A percentile compares a stretch with the other conserved stretches of the same genome.
Conservation (phyloP, 2,113 vertebrate species). For the Nestor notabilis region DNA sequence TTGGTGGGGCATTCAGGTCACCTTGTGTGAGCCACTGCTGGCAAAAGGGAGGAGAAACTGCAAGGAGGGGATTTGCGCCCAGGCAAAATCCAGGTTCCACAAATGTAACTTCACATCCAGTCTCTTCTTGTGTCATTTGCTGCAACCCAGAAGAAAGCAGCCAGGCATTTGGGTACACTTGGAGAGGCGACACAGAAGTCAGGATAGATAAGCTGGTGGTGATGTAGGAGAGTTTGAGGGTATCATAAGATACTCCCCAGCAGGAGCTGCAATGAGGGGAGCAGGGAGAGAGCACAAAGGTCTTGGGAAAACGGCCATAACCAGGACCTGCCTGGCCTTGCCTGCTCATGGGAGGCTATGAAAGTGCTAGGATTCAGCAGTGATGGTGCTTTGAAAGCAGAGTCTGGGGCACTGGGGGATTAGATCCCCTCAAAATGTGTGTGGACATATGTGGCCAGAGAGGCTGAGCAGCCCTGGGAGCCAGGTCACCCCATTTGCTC, state of each 20-base stretch:
- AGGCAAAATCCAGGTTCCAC: not conserved
- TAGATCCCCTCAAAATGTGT: not conserved
- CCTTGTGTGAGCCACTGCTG: rapidly evolving
- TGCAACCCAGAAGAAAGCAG: not conserved
- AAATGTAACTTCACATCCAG: not conserved
- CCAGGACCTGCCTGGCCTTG: not conserved
- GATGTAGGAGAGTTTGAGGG: not conserved
- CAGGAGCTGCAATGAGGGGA: not conserved
- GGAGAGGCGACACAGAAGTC: not conserved
- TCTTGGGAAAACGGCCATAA: not conserved
- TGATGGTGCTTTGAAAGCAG: not conserved
- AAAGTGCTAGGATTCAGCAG: not conserved
- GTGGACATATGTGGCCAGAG: not conserved
- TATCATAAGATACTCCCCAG: not conserved
- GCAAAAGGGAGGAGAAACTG: not conserved
- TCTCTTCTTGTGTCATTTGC: not conserved
- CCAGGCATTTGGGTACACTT: not conserved
- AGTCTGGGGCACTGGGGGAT: not conserved
- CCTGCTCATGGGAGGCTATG: rapidly evolving
- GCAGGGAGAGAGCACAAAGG: not conserved
- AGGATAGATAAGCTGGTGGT: not conserved
- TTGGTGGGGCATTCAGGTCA: rapidly evolving
- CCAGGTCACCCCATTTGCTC: not conserved
- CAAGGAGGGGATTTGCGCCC: not conserved
- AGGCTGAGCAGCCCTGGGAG: not conserved